phyloP scores from a whole-genome alignment of 2,113 vertebrate species.

The Chaenocephalus aceratus region DNA sequence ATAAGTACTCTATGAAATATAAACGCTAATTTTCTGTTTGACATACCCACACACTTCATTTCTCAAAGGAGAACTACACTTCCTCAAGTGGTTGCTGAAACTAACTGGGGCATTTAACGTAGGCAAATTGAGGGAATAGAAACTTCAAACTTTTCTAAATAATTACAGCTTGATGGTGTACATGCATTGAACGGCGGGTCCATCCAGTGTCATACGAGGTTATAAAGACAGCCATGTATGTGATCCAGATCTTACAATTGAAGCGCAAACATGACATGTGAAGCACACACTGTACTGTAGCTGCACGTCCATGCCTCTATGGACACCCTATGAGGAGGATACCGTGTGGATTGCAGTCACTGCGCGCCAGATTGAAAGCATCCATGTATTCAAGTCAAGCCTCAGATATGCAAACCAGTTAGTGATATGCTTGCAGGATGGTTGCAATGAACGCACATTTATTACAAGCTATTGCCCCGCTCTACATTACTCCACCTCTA shows the following conservation, averaged over 20 bases:
- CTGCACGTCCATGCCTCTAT: background rate
- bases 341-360: background rate
- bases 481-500: background rate
- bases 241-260: background rate
- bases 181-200: too few relatives aligned
- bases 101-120: background rate
- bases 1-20: background rate
- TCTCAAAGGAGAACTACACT: background rate
- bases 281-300: slow-evolving; percentile 11
- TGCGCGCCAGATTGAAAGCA: background rate
- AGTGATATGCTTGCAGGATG: background rate
- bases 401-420: background rate
- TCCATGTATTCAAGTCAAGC: background rate
- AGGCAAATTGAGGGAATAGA: background rate
- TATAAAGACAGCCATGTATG: background rate
- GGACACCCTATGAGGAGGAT: background rate
- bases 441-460: background rate
- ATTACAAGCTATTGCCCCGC: background rate
- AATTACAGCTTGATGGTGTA: too few relatives aligned
- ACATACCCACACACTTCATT: background rate
- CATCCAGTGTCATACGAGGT: background rate
- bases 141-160: background rate
- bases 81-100: background rate
- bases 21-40: background rate
- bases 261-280: background rate